Conservation (phyloP, 2,888 invertebrate species). For the Malthinus flaveolus region DNA sequence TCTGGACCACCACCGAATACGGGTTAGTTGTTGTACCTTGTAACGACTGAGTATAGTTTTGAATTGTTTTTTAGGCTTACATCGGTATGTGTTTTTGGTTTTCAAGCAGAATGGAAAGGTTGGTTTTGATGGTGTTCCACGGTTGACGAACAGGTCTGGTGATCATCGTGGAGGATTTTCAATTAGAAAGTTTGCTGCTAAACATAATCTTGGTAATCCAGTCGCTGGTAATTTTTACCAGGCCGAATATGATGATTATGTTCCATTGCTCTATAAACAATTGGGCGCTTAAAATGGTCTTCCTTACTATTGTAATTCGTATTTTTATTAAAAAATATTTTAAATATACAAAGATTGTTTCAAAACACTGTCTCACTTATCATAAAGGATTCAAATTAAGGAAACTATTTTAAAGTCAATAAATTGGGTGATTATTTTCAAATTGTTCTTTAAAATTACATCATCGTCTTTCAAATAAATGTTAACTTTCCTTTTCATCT, state of each 20-base stretch:
- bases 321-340: neutral
- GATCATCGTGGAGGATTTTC: constrained; percentile 58
- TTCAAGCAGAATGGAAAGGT: constrained; percentile 68
- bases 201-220: constrained; percentile 62
- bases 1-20: constrained; percentile 75
- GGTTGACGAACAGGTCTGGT: constrained; percentile 36
- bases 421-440: too few relatives aligned
- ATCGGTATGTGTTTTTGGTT: constrained; percentile 73
- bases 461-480: too few relatives aligned
- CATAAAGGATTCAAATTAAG: too few relatives aligned
- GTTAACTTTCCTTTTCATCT: too few relatives aligned
- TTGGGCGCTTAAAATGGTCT: constrained; percentile 13
- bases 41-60: neutral
- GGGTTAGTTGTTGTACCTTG: constrained; percentile 10
- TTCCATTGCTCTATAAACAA: constrained; percentile 39
- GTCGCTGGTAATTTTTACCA: constrained; percentile 66
- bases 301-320: neutral
- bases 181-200: constrained; percentile 59
- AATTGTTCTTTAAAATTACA: too few relatives aligned
- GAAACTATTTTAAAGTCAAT: too few relatives aligned
- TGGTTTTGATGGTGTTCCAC: constrained; percentile 34
- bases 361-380: too few relatives aligned
- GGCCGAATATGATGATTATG: constrained; percentile 65
- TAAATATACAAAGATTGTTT: neutral
- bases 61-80: constrained; percentile 57